Evolutionary conservation across 2,797 vertebrate species (phyloP), one percentile per base, ranked within the genome.

Genomic region (Myripristis jacobus): DNA sequence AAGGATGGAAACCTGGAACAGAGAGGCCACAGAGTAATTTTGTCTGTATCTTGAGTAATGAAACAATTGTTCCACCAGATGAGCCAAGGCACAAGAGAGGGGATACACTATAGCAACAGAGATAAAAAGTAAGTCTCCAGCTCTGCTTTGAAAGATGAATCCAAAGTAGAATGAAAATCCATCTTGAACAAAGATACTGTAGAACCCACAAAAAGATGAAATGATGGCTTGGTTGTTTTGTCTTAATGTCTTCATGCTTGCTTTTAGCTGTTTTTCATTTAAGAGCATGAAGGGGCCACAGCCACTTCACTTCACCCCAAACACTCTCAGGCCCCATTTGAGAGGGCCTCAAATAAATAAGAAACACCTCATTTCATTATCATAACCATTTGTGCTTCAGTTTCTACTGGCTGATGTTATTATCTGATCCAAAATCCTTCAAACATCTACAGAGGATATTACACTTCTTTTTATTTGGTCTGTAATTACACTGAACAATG

Each of bases 271-370:
- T 16, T 43, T 43, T 43, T 43, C 41, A 43, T 43, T 43, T 43
- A 16, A 16, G 54, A 22, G 15, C n/a, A 8, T 55, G 34, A 54
- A 24, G 21, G 18, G 46, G 13, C 56, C 2, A 1, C 53, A 13
- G 36, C 55, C 31, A 67, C 67, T 73, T 73, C n/a, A 60, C 15
- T 10, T 43, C 70, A 41, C n/a, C 41, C 34, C 50, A 38, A 34
- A 34, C 36, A 22, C 27, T 43, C 52, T 59, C 34, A n/a, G 55
- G 41, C 41, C 16, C 3, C 4, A 43, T 16, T 43, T 16, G 15
- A 43, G 38, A 43, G 38, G 21, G 47, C 1, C 55, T 47, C 36
- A 73, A 59, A 44, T 11, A 19, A 31, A 63, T 36, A 8, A 54
- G 22, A 19, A 36, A 1, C 52, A 34, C 15, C 15, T 16, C 3